These are phyloP conservation scores for Aepyceros melampus DNA, from an alignment of 2,113 vertebrate species.

Conservation along the genomic window DNA sequence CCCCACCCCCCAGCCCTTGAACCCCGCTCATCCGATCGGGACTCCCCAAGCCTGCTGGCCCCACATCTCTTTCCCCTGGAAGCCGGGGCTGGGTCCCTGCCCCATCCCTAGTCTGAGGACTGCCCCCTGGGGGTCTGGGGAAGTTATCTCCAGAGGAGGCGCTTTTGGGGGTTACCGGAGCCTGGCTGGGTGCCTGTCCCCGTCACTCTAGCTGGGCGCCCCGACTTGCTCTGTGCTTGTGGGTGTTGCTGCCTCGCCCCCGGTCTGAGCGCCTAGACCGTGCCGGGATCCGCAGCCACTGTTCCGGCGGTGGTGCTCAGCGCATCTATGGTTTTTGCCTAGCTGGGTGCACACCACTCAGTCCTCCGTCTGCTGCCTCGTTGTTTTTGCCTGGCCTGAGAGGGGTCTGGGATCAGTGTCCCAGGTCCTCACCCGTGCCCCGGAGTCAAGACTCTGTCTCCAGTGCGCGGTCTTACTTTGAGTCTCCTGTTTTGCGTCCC, in stretches of 20 bases:
- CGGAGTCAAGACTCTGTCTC: not conserved
- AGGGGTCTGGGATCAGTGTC: not conserved
- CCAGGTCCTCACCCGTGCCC: not conserved
- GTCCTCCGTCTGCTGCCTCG: not conserved
- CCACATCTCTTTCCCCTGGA: not conserved
- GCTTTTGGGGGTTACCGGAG: not conserved
- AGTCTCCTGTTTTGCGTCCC: not conserved
- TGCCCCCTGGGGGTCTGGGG: constrained; percentile 55
- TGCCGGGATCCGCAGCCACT: not conserved
- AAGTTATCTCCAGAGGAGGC: constrained; percentile 40
- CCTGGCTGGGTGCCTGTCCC: not conserved
- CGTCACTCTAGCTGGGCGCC: not conserved
- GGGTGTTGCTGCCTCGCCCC: not conserved
- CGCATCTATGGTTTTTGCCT: not conserved
- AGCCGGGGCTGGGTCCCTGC: not conserved
- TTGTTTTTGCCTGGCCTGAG: not conserved
- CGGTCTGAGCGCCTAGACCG: not conserved
- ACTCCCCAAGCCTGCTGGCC: not conserved
- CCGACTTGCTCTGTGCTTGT: not conserved
- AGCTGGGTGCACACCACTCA: not conserved
- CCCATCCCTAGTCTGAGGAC: constrained; percentile 41
- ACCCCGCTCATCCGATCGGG: not conserved
- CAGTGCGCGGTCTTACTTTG: not conserved
- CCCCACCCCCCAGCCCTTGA: not conserved
- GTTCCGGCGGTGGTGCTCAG: not conserved